Evolutionary conservation across 2,113 vertebrate genomes (phyloP).

Genomic region (Seriola quinqueradiata): DNA sequence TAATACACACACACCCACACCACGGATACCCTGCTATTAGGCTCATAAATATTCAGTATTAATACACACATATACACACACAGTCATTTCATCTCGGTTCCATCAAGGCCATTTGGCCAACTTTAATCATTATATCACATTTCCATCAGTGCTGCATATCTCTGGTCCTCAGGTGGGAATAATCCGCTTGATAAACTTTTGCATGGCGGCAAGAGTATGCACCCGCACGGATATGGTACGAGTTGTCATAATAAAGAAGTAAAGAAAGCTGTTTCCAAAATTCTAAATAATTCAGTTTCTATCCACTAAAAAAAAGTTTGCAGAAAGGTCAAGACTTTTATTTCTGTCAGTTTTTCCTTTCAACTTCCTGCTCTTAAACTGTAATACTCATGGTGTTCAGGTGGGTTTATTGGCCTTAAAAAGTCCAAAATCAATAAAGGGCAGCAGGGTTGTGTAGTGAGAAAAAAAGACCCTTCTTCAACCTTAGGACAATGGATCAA

Average conservation of each 20-base stretch:
- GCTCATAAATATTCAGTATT: slow-evolving; percentile 66
- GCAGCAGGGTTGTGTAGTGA: slow-evolving; percentile 54
- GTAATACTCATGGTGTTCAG: slow-evolving; percentile 38
- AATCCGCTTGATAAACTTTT: slow-evolving; percentile 37
- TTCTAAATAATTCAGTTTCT: background rate
- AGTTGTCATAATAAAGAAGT: background rate
- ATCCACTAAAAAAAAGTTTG: slow-evolving; percentile 2
- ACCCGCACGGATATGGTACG: background rate
- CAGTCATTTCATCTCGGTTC: slow-evolving; percentile 49
- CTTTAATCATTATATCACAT: slow-evolving; percentile 58
- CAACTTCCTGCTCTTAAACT: slow-evolving; percentile 38
- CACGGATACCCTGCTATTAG: slow-evolving; percentile 39
- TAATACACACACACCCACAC: slow-evolving; percentile 12
- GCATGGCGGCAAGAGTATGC: background rate
- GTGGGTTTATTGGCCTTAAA: slow-evolving; percentile 64
- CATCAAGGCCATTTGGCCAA: slow-evolving; percentile 61
- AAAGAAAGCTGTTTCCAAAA: slow-evolving; percentile 10
- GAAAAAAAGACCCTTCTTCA: slow-evolving; percentile 63
- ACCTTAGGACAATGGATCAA: slow-evolving; percentile 64
- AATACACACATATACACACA: slow-evolving; percentile 32
- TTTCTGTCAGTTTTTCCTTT: slow-evolving; percentile 43
- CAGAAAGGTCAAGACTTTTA: slow-evolving; percentile 36
- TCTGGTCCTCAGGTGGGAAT: slow-evolving; percentile 27
- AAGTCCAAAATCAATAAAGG: slow-evolving; percentile 72
- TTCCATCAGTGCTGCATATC: slow-evolving; percentile 37